Base-by-base conservation (phyloP, 2,113 vertebrate species). In the Pipra filicauda region DNA sequence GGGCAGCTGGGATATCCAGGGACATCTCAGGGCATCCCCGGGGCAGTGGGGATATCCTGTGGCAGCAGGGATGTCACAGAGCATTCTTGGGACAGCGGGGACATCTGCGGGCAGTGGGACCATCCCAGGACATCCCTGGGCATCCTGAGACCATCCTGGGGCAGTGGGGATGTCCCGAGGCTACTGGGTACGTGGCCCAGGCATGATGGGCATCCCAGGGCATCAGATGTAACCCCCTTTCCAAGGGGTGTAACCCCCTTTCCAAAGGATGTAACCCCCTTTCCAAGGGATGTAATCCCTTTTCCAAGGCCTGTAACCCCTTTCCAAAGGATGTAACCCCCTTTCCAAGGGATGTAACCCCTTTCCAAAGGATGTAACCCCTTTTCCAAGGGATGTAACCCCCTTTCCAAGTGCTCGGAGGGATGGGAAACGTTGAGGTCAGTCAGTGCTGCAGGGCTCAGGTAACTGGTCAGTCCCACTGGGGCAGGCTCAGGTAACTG, bases 321-420 rank as follows among this genome's bases (percentile, higher is more conserved):
- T 48, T 39, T 39, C 39, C 11, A 11, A 39, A 5, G 39, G 39
- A 39, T 39, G 11, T 39, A 39, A 39, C 39, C 39, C 39, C 39
- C 39, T 39, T 39, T 39, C 39, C 39, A 39, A 39, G 11, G 39
- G 39, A 39, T 39, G 39, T 39, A 39, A 39, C 39, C 39, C 10
- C 14, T 41, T 54, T 13, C 44, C n/a, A 57, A 1, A 1, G 3
- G 23, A 16, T 33, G 7, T 4, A 43, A 6, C 19, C 5, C 3
- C 1, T 31, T 55, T 37, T 15, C 31, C 65, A 78, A 3, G 0
- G 19, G 35, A 8, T 58, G 8, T 13, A 59, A 28, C 35, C 52
- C 52, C 51, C 3, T 16, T 16, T 15, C 28, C 0, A 2, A 39
- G 61, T 18, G 46, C 54, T 35, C 20, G 14, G 54, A 67, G n/a